phyloP scores from a whole-genome alignment of 2,888 invertebrate species.

The Rhagophthalmus giganteus region DNA sequence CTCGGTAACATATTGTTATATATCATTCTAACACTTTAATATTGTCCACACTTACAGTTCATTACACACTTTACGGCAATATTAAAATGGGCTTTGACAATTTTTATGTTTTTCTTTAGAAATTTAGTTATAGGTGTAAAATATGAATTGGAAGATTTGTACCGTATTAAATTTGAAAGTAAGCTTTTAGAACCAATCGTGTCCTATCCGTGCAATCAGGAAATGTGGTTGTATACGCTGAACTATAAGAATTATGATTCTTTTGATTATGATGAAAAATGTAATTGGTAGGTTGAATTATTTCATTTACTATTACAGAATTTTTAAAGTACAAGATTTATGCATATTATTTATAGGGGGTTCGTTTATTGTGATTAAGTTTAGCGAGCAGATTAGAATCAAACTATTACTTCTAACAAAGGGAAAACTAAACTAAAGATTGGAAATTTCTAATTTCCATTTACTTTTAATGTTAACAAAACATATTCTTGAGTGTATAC shows the following conservation, averaged over 20 bases:
- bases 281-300: neutral
- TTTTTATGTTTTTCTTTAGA: slow-evolving; percentile 9
- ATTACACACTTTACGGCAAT: slow-evolving; percentile 16
- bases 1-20: too few species aligned
- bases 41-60: slow-evolving; percentile 13
- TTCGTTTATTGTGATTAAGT: too few species aligned
- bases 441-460: too few species aligned
- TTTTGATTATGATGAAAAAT: neutral
- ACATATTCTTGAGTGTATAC: too few species aligned
- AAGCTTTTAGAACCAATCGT: slow-evolving; percentile 10
- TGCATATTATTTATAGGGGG: too few species aligned
- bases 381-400: too few species aligned
- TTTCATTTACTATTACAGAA: too few species aligned
- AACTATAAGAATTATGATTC: too few species aligned
- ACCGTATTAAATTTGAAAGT: neutral
- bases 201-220: slow-evolving; percentile 3
- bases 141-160: slow-evolving; percentile 3
- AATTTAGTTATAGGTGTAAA: slow-evolving; percentile 1
- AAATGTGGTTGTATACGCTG: slow-evolving; percentile 5
- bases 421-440: too few species aligned
- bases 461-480: too few species aligned
- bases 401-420: too few species aligned
- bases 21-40: neutral
- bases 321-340: too few species aligned
- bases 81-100: slow-evolving; percentile 11